Evolutionary conservation across 2,797 vertebrate genomes (phyloP).

Genomic region (Falco columbarius): DNA sequence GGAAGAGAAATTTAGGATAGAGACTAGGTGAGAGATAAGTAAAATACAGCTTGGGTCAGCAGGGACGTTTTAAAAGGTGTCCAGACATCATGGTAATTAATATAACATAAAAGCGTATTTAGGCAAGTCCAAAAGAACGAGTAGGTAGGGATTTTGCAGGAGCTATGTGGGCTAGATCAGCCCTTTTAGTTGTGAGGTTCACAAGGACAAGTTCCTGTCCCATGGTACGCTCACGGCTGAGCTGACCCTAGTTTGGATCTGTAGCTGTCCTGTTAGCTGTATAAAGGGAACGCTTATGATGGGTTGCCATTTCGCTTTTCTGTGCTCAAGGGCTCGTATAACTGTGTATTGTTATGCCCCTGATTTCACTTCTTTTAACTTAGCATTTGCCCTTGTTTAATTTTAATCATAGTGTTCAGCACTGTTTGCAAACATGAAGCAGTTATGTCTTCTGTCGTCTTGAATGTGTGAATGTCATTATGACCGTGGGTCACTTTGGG

Average conservation of each 20-base stretch:
- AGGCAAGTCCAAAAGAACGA: not conserved
- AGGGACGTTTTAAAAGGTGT: not conserved
- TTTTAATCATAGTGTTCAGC: conserved; percentile 56
- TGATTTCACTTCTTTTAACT: not conserved
- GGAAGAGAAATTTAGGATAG: not conserved
- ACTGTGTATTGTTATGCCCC: not conserved
- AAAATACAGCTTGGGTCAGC: not conserved
- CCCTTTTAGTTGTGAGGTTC: not conserved
- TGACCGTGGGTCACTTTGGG: conserved; percentile 58
- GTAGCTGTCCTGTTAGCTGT: not conserved
- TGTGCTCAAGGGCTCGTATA: not conserved
- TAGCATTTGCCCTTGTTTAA: conserved; percentile 42
- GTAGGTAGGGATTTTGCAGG: not conserved
- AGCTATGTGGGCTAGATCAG: not conserved
- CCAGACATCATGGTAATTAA: not conserved
- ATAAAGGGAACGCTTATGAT: not conserved
- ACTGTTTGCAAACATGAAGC: conserved; percentile 55
- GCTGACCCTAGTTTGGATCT: not conserved
- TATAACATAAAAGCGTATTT: not conserved
- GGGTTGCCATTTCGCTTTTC: not conserved
- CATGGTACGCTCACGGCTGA: not conserved
- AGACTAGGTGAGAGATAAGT: not conserved
- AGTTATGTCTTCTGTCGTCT: conserved; percentile 46
- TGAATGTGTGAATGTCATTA: conserved; percentile 48
- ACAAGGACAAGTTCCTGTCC: not conserved